Conservation (phyloP, 2,113 vertebrate genomes). For the Eretmochelys imbricata region DNA sequence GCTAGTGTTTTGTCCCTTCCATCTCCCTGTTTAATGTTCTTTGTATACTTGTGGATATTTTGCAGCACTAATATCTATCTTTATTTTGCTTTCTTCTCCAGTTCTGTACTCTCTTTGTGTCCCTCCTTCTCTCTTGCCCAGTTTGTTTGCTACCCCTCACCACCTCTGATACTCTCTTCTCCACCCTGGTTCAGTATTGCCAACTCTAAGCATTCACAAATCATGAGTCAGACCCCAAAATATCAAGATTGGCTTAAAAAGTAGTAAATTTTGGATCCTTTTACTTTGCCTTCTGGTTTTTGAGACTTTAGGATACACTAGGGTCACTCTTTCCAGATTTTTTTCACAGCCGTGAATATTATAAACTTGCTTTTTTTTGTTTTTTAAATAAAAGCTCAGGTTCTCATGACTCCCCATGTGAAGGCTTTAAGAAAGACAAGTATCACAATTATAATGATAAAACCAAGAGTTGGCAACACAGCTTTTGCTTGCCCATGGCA, state of each 20-base stretch:
- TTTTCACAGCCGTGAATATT: no score
- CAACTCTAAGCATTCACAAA: background rate
- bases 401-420: no score
- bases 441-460: no score
- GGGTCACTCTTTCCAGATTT: no score
- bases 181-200: background rate
- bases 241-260: background rate
- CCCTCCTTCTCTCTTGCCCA: background rate
- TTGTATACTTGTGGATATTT: background rate
- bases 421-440: no score
- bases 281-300: no score
- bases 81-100: background rate
- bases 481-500: background rate
- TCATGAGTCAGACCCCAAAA: background rate
- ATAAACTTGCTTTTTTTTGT: no score
- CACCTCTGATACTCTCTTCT: background rate
- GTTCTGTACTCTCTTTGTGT: background rate
- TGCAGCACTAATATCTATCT: background rate
- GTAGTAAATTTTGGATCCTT: no score
- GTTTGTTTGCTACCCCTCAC: background rate
- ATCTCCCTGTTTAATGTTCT: background rate
- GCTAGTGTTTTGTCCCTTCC: background rate
- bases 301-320: no score
- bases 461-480: no score
- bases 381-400: no score